These are phyloP conservation scores for Tetrax tetrax DNA, from an alignment of 2,113 vertebrate species.

Conservation along the genomic window DNA sequence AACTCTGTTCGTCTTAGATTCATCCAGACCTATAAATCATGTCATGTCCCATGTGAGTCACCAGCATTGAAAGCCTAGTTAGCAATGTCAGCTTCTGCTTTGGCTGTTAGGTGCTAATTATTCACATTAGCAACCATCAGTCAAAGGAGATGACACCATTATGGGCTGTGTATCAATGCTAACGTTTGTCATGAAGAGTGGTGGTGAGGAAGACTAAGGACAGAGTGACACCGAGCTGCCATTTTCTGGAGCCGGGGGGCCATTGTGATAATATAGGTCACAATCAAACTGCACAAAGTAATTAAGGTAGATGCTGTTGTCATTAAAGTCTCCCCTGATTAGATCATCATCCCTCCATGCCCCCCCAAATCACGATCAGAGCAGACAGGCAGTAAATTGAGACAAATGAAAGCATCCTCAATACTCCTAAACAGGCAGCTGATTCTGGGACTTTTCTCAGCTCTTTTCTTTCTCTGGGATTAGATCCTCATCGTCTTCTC, in stretches of 20 bases:
- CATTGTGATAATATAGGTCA: not conserved
- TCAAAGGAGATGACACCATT: not conserved
- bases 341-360: not conserved
- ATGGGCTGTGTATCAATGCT: not conserved
- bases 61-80: not conserved
- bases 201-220: not conserved
- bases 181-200: not conserved
- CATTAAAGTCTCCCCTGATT: not conserved
- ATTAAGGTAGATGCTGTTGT: not conserved
- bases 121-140: conserved; percentile 7
- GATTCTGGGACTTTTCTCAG: not conserved
- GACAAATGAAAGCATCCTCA: not conserved
- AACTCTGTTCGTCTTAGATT: not conserved
- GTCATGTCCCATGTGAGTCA: not conserved
- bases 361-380: not conserved
- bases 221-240: not conserved
- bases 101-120: conserved; percentile 9
- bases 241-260: not conserved
- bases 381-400: not conserved
- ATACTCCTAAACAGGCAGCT: not conserved
- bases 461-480: not conserved
- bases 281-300: not conserved
- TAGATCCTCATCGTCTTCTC: not conserved
- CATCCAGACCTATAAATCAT: conserved; percentile 17
- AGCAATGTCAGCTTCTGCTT: not conserved